Evolutionary conservation across 2,113 vertebrate species (phyloP).

Genomic region (Talpa occidentalis): DNA sequence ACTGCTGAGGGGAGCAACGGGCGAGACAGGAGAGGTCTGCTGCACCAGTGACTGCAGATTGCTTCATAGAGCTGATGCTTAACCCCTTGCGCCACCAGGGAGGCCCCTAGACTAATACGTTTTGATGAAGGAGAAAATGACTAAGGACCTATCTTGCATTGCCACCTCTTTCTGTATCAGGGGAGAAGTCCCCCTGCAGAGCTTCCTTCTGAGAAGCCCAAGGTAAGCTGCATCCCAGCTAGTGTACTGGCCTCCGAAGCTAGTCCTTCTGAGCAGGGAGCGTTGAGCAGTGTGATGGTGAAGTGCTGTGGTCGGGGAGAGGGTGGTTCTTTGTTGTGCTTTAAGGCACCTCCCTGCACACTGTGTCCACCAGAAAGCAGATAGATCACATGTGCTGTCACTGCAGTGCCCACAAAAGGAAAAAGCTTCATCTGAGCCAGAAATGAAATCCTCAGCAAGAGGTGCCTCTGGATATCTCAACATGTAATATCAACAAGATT

Average conservation of each 20-base stretch:
- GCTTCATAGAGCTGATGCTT: too few species aligned
- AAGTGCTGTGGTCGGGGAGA: fast-evolving
- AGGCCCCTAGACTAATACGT: too few species aligned
- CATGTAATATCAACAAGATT: neutral
- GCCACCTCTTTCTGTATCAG: fast-evolving
- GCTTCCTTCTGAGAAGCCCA: neutral
- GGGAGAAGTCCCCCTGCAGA: neutral
- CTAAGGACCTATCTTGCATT: neutral
- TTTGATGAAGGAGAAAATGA: neutral
- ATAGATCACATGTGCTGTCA: too few species aligned
- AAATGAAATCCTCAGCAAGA: constrained; percentile 52
- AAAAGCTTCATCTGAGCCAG: constrained; percentile 13
- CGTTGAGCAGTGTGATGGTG: fast-evolving
- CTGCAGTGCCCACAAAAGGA: neutral
- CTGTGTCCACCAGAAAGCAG: neutral
- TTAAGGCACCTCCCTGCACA: neutral
- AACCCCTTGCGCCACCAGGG: too few species aligned
- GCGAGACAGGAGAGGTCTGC: too few species aligned
- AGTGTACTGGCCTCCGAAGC: neutral
- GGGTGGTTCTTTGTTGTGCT: neutral
- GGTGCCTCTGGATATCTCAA: neutral
- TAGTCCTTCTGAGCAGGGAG: neutral
- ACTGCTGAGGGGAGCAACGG: too few species aligned
- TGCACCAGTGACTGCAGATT: too few species aligned
- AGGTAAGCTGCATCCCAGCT: neutral